Evolutionary conservation across 2,888 invertebrate species (phyloP), one percentile per base, ranked within the genome.

Genomic region (Panopea generosa): DNA sequence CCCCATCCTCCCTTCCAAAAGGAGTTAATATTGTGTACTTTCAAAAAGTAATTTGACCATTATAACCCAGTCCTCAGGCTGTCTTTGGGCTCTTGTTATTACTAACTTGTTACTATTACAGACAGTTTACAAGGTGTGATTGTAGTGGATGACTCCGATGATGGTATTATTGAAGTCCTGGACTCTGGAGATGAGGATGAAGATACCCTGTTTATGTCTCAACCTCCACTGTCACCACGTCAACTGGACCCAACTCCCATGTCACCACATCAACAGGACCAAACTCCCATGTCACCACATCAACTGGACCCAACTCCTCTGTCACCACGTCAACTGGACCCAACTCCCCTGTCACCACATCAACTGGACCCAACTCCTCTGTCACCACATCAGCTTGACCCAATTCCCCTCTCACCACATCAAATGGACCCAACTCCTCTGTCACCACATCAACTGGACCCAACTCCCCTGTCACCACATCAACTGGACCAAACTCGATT

Each of bases 161-260:
- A 67, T 1, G 66, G 50, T 11, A 18, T 22, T 11, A 70, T 67
- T 33, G 63, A 74, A 22, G 55, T 27, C 1, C 27, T 67, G 7
- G 33, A 70, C 26, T 77, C 78, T 16, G 80, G 80, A 20, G 63
- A 70, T 38, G 73, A 72, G 11, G 68, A 70, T 43, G 72, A 74
- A 38, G 68, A 81, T n/a, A 87, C 87, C 38, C 49, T 86, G n/a
- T 87, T 86, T 45, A 61, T 85, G 20, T 84, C 82, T 24, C 87
- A 85, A 7, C 77, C 76, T 1, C 79, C 86, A 20, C 84, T 82
- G 0, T 74, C 83, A 24, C 86, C 85, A 16, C 43, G 16, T 33
- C 11, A 4, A 33, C 33, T 7, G 33, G 33, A 33, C 4, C 33
- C 33, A 33, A n/a, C n/a, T n/a, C n/a, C n/a, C n/a, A 33, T 33